Base-by-base conservation (phyloP, 2,113 vertebrate genomes). In the Heliornis fulica region DNA sequence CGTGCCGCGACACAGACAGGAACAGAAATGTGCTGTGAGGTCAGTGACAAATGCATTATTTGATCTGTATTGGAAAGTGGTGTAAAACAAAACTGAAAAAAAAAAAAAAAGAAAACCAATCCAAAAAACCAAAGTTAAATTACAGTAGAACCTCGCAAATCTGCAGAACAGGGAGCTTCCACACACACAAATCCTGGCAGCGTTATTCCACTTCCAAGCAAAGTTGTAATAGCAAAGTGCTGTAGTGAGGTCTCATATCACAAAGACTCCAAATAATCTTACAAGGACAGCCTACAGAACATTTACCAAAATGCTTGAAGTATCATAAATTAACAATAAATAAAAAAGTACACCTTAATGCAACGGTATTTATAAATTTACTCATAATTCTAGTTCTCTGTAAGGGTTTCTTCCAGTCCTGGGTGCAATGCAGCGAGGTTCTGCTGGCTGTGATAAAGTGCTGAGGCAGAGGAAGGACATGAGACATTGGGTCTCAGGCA, bases 391-490 rank as follows among this genome's bases (percentile, higher is more conserved):
- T 71, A 72, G 84, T 41, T 63, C 81, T 84, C 88, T 71, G 65
- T 45, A 23, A 54, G 70, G 89, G 91, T 28, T n/a, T 97, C 87
- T 95, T 94, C 95, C 90, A 97, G 91, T 93, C 90, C 89, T 77
- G 89, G 92, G 91, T 94, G 95, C 89, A 91, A 82, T 11, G 23
- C 88, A 82, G 90, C 71, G 63, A 97, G 96, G 95, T 96, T 96
- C 97, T 97, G 91, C 97, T 96, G 94, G 93, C 94, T 8, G 36
- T 96, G 68, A 90, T 98, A 98, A 98, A 98, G 98, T 98, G 98
- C 98, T 98, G 95, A 98, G 97, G 97, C 96, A 89, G 74, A 90
- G 90, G 92, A 94, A 97, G 83, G 94, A 93, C 61, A 11, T 75
- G 76, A 61, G 96, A 88, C 97, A 69, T 19, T 45, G 26, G 94